A percentile compares a stretch with the other conserved stretches of the same genome.
Evolutionary conservation across 2,888 invertebrate species (phyloP).

Genomic region (Entomobrya proxima): DNA sequence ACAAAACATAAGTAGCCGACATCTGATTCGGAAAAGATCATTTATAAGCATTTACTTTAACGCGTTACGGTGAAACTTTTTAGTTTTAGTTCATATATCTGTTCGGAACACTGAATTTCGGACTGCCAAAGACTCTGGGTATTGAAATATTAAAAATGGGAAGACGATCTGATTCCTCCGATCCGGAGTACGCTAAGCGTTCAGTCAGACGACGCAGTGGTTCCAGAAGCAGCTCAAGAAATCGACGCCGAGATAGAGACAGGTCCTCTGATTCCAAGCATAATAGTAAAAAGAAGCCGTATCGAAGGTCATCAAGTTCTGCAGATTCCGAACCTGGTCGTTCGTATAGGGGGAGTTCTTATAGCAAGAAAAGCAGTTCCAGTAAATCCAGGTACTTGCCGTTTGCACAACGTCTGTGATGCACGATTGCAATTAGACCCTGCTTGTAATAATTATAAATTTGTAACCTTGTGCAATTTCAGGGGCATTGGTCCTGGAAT

Average conservation of each 20-base stretch:
- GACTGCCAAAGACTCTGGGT: no score
- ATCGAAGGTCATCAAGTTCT: slow-evolving; percentile 53
- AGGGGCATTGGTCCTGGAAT: slow-evolving; percentile 21
- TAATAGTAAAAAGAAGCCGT: slow-evolving; percentile 39
- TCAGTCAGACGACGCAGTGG: slow-evolving; percentile 42
- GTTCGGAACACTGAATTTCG: no score
- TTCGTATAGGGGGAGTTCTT: slow-evolving; percentile 38
- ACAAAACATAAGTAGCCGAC: no score
- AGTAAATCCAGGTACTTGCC: slow-evolving; percentile 54
- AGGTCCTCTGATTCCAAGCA: slow-evolving; percentile 39
- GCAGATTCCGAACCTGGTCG: slow-evolving; percentile 38
- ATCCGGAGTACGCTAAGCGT: slow-evolving; percentile 49
- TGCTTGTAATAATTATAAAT: no score
- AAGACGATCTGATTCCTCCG: slow-evolving; percentile 52
- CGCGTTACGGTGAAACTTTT: no score
- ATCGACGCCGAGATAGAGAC: slow-evolving; percentile 42
- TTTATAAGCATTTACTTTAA: no score
- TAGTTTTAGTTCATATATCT: no score
- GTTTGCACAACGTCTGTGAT: no score
- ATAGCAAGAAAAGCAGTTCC: slow-evolving; percentile 25
- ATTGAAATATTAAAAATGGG: slow-evolving; percentile 47
- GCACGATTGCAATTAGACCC: no score
- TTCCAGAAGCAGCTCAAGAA: slow-evolving; percentile 44
- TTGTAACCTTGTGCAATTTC: no score
- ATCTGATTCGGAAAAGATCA: no score